These are phyloP conservation scores for Philypnodon macrostomus DNA, from an alignment of 2,797 vertebrate species.

Conservation along the genomic window DNA sequence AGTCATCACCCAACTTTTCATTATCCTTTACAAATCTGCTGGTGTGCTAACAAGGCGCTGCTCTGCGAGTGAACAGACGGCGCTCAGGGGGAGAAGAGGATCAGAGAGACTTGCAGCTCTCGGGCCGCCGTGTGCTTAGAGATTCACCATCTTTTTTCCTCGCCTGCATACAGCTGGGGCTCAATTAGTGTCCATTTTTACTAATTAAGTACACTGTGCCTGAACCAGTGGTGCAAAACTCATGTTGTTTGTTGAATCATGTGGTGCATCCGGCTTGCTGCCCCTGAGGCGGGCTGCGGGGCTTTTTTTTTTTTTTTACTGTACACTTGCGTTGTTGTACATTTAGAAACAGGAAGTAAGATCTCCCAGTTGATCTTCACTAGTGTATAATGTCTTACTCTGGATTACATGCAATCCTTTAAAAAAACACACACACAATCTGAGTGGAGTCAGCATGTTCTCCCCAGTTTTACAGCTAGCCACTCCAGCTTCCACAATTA, in stretches of 20 bases:
- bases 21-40: conserved; percentile 73
- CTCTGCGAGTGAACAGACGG: conserved; percentile 68
- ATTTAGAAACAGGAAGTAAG: conserved; percentile 46
- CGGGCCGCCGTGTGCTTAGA: conserved; percentile 63
- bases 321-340: conserved; percentile 51
- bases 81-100: conserved; percentile 65
- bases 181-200: conserved; percentile 77
- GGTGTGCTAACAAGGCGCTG: conserved; percentile 68
- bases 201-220: conserved; percentile 72
- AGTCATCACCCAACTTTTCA: conserved; percentile 56
- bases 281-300: conserved; percentile 68
- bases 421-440: too few species aligned
- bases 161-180: conserved; percentile 67
- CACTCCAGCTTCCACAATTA: too few species aligned
- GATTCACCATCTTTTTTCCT: conserved; percentile 51
- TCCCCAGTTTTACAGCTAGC: too few species aligned
- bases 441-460: too few species aligned
- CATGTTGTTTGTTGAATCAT: conserved; percentile 72
- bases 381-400: conserved; percentile 12
- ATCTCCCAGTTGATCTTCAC: conserved; percentile 43
- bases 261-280: conserved; percentile 56
- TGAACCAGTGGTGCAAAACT: conserved; percentile 69
- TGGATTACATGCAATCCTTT: conserved; percentile 55
- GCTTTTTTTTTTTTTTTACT: conserved; percentile 56
- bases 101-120: conserved; percentile 70